Conservation (phyloP, 2,888 invertebrate species). For the Drosophila meridiana region DNA sequence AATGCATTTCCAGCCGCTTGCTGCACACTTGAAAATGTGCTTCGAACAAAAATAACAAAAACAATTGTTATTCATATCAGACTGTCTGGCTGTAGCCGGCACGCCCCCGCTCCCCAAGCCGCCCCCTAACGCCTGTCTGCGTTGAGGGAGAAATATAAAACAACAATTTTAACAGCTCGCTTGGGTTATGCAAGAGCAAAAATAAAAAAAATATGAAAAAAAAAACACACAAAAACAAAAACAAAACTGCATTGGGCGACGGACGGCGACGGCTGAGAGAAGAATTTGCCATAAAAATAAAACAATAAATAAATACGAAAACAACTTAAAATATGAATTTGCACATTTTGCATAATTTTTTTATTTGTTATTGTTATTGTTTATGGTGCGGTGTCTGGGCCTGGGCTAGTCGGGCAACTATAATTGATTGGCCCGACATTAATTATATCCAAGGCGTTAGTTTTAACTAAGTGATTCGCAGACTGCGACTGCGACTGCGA, state of each 20-base stretch:
- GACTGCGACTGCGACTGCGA: constrained; percentile 6
- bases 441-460: constrained; percentile 64
- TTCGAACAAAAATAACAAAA: constrained; percentile 18
- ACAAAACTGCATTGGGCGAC: constrained; percentile 25
- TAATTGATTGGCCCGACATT: constrained; percentile 73
- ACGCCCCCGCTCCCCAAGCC: constrained; percentile 2
- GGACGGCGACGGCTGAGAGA: constrained; percentile 15
- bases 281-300: constrained; percentile 42
- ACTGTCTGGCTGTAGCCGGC: constrained; percentile 35
- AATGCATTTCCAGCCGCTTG: constrained; percentile 25
- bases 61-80: constrained; percentile 73
- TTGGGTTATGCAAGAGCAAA: constrained; percentile 54
- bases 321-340: constrained; percentile 60
- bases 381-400: constrained; percentile 1
- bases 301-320: constrained; percentile 14
- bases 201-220: not conserved
- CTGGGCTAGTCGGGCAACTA: constrained; percentile 29
- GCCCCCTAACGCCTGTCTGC: constrained; percentile 40
- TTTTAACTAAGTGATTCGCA: constrained; percentile 50
- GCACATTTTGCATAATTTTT: constrained; percentile 76
- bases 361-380: constrained; percentile 19
- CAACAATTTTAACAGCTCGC: constrained; percentile 33
- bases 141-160: constrained; percentile 6
- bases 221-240: not conserved
- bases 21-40: constrained; percentile 45